A percentile compares a stretch with the other conserved stretches of the same genome.
Conservation (phyloP, 2,888 invertebrate species). For the Hirtodrosophila confusa region DNA sequence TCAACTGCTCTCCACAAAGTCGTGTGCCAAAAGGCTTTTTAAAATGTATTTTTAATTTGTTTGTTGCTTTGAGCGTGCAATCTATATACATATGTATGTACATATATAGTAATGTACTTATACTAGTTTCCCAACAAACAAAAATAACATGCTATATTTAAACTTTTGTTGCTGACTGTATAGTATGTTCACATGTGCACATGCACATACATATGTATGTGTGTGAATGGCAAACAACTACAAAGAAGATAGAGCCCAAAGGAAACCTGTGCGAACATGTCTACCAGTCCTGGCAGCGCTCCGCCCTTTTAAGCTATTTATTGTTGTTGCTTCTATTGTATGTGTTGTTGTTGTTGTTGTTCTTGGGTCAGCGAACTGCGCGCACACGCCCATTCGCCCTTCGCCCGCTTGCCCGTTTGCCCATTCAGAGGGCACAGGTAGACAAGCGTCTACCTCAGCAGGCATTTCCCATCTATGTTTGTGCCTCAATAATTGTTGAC, state of each 20-base stretch:
- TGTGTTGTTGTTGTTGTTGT: slow-evolving; percentile 9
- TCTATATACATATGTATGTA: too few species aligned
- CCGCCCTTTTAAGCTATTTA: not conserved
- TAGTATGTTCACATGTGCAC: not conserved
- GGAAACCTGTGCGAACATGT: slow-evolving; percentile 34
- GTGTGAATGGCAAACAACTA: not conserved
- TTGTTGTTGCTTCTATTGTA: not conserved
- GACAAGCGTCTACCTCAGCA: too few species aligned
- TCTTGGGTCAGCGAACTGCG: slow-evolving; percentile 48
- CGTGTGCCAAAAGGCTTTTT: too few species aligned
- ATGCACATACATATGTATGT: not conserved
- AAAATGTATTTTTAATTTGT: too few species aligned
- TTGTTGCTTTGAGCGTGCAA: too few species aligned
- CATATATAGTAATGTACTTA: too few species aligned
- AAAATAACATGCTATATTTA: too few species aligned
- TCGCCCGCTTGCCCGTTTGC: too few species aligned
- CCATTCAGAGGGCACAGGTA: not conserved
- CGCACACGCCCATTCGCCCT: slow-evolving; percentile 25
- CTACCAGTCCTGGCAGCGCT: not conserved
- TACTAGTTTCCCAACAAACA: too few species aligned
- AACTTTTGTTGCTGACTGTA: not conserved
- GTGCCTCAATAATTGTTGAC: slow-evolving; percentile 28
- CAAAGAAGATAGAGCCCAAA: slow-evolving; percentile 7
- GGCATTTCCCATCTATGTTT: slow-evolving; percentile 10
- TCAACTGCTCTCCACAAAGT: too few species aligned